Base-by-base conservation (phyloP, 1,140 invertebrate genomes). In the Monochamus saltuarius region DNA sequence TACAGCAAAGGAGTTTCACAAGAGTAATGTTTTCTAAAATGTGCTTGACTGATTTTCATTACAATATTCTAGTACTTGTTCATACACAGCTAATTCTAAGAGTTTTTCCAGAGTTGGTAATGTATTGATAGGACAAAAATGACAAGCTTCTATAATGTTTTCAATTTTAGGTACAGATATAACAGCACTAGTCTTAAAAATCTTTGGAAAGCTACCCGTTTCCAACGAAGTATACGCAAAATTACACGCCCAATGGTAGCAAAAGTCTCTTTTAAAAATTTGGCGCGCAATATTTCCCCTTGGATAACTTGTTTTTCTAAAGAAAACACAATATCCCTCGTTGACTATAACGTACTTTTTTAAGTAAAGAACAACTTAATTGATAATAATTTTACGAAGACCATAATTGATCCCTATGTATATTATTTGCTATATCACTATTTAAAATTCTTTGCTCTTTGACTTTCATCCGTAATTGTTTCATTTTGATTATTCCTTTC, bases 41-140 rank as follows among this genome's bases (percentile, higher is more conserved):
- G 0, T 11, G 42, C 7, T 17, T 13, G 13, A 45, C 19, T 45
- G 8, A 45, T 45, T 1, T 45, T 0, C 42, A 45, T 45, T 1
- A 45, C 14, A 45, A 17, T 45, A 45, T 45, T 11, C n/a, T 13
- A 43, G n/a, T 43, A 43, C n/a, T 43, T 43, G 40, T 43, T 43
- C 40, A 43, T 43, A n/a, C 16, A 7, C 40, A 7, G 40, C 40
- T 16, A 47, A 22, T 47, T 47, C 45, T 6, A 47, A 22, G 17
- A 47, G 16, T 47, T 47, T 47, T 47, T 19, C 45, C 19, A 49
- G 46, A 0, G 19, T 49, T 22, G 16, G 46, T 10, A 22, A 29
- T 29, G 17, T 49, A n/a, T 49, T 49, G 13, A 49, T 49, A 29
- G 22, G 22, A 22, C 46, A 29, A 49, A 49, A 49, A 49, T 49